Percentiles rank a stretch among this genome's conserved stretches.
Conservation (phyloP, 2,113 vertebrate species). For the Channa argus region DNA sequence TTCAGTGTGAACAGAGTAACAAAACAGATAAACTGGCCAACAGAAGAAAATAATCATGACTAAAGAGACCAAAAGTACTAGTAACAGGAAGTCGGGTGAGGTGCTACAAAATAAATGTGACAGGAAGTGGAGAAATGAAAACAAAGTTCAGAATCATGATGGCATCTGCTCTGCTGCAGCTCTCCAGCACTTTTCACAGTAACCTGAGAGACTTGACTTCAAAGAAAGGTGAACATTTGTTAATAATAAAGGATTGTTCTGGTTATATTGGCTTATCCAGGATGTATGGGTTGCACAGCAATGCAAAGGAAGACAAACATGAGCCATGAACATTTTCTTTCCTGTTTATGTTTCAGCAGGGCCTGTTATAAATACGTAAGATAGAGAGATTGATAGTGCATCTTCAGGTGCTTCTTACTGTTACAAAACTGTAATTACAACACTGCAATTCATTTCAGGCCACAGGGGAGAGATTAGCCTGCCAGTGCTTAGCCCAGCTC, state of each 20-base stretch:
- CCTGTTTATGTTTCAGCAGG: background rate
- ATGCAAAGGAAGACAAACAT: slow-evolving; percentile 36
- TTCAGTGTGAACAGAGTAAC: too few relatives aligned
- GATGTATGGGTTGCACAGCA: slow-evolving; percentile 16
- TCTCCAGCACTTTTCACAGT: slow-evolving; percentile 61
- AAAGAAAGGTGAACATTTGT: slow-evolving; percentile 66
- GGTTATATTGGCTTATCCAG: slow-evolving; percentile 58
- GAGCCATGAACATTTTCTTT: slow-evolving; percentile 12
- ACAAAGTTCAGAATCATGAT: too few relatives aligned
- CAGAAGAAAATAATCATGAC: too few relatives aligned
- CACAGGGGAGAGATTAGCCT: slow-evolving; percentile 78
- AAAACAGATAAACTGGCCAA: too few relatives aligned
- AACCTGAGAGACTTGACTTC: slow-evolving; percentile 67
- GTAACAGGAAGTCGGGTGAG: too few relatives aligned
- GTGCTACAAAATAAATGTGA: too few relatives aligned
- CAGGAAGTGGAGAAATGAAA: too few relatives aligned
- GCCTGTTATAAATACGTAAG: slow-evolving; percentile 14
- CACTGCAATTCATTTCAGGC: slow-evolving; percentile 67
- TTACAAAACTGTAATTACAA: slow-evolving; percentile 51
- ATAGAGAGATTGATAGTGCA: slow-evolving; percentile 36
- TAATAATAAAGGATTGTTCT: slow-evolving; percentile 77
- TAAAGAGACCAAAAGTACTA: too few relatives aligned
- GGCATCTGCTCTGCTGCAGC: slow-evolving; percentile 57
- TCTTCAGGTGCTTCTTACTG: slow-evolving; percentile 37
- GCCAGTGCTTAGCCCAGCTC: slow-evolving; percentile 65